Evolutionary conservation across 2,888 invertebrate genomes (phyloP), one percentile per base, ranked within the genome.

Genomic region (Eilema griseolum): DNA sequence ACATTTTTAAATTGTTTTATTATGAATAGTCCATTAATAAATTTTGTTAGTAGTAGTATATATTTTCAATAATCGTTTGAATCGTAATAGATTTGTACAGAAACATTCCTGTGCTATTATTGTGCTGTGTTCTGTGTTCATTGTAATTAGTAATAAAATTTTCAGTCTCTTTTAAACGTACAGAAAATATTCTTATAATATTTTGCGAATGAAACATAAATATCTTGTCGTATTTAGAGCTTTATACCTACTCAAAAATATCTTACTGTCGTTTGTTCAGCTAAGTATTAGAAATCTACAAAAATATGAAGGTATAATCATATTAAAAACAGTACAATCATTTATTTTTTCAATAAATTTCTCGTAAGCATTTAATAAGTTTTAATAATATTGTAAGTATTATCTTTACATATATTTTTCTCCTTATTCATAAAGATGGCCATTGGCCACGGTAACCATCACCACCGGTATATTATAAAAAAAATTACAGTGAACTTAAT

Each of bases 301-400:
- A 62, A 37, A 46, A 16, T 20, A 8, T 20, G 20, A 7, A 20
- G 20, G 4, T 5, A 1, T 3, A 16, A 41, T 46, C 46, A 46
- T 20, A 41, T 5, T 46, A n/a, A n/a, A 41, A 52, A 20, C 46
- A 46, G 46, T 46, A 46, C 46, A n/a, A 52, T 20, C 20, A n/a
- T 52, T n/a, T 52, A 10, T 52, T n/a, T n/a, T n/a, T 20, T n/a
- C 10, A 52, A n/a, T 20, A 52, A n/a, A 2, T 52, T 10, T 52
- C 20, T 52, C 20, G 52, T n/a, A 8, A n/a, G n/a, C 52, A 52
- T 52, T 52, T 52, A 52, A 20, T n/a, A 52, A n/a, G 20, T 75
- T 70, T 67, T 1, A 69, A 70, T 73, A 37, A 46, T 20, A 23
- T 66, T 71, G 33, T 57, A 66, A 63, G 46, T 62, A 61, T n/a